Evolutionary conservation across 1,140 invertebrate species (phyloP), one percentile per base, ranked within the genome.

Genomic region (Caenorhabditis tropicalis): DNA sequence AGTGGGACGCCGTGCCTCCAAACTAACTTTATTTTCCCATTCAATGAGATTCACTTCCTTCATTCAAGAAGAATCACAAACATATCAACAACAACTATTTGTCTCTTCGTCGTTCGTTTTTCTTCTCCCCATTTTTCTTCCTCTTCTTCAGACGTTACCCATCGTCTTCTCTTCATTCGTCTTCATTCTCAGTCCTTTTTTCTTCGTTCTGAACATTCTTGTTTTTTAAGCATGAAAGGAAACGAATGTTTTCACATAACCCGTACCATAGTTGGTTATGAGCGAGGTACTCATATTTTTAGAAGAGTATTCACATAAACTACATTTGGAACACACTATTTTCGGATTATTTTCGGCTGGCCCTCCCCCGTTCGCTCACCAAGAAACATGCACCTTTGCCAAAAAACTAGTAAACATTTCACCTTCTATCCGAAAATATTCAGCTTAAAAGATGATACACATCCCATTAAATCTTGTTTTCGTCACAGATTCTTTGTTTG

Each of bases 71-170:
- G n/a, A 74, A 74, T 74, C 36, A 43, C 36, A 74, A 74, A 74
- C 65, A 74, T 46, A 74, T 74, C 65, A 74, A 74, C 36, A 43
- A 43, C 29, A 36, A 36, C 33, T 58, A 29, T 29, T 33, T 65
- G 2, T 74, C 21, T 74, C 4, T 24, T 74, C 33, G 15, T 74
- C 43, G 19, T 19, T 65, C 16, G 0, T 58, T 58, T 4, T 58
- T 27, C 24, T 27, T 9, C n/a, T n/a, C n/a, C n/a, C 10, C 36
- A 43, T 27, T 43, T 74, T 31, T 46, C n/a, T 74, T 3, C 21
- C 43, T 43, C 6, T 24, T 27, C 24, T 27, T 21, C 36, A 39
- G n/a, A 74, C n/a, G 36, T 65, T 65, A 21, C 58, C 7, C n/a
- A 10, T 33, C 53, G 7, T 27, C 10, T 27, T 27, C 21, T 7